phyloP scores from a whole-genome alignment of 1,140 invertebrate genomes.

The Orius laevigatus region DNA sequence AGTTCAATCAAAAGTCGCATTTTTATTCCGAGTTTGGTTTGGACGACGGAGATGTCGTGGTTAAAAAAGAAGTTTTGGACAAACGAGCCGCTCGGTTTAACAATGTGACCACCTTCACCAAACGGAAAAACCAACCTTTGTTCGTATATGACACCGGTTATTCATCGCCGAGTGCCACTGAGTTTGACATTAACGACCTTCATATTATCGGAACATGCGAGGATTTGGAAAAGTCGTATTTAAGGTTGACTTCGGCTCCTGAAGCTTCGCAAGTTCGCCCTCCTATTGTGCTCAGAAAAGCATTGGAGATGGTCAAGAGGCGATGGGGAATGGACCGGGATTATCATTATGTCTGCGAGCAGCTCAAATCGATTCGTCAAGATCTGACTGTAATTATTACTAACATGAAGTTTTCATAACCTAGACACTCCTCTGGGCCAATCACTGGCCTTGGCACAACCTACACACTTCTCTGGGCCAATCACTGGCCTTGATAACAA shows the following conservation, averaged over 20 bases:
- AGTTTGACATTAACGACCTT: slow-evolving; percentile 64
- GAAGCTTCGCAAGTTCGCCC: slow-evolving; percentile 27
- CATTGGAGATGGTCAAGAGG: slow-evolving; percentile 76
- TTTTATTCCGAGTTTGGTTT: slow-evolving; percentile 52
- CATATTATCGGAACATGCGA: slow-evolving; percentile 85
- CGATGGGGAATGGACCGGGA: slow-evolving; percentile 79
- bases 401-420: too few species aligned
- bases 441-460: too few species aligned
- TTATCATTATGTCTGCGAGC: slow-evolving; percentile 93
- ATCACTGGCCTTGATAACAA: neutral
- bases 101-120: slow-evolving; percentile 7
- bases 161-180: slow-evolving; percentile 25
- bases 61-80: slow-evolving; percentile 48
- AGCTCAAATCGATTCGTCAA: slow-evolving; percentile 95
- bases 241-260: slow-evolving; percentile 64
- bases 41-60: slow-evolving; percentile 11
- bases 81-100: slow-evolving; percentile 75
- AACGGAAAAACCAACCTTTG: slow-evolving; percentile 22
- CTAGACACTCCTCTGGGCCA: too few species aligned
- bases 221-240: slow-evolving; percentile 86
- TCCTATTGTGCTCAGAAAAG: slow-evolving; percentile 50
- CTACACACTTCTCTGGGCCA: neutral
- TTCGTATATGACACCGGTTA: slow-evolving; percentile 19
- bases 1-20: slow-evolving; percentile 26
- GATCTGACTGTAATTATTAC: slow-evolving; percentile 74